Percentiles rank a stretch among this genome's conserved stretches.
Conservation (phyloP, 2,113 vertebrate species). For the Crotalus helleri region DNA sequence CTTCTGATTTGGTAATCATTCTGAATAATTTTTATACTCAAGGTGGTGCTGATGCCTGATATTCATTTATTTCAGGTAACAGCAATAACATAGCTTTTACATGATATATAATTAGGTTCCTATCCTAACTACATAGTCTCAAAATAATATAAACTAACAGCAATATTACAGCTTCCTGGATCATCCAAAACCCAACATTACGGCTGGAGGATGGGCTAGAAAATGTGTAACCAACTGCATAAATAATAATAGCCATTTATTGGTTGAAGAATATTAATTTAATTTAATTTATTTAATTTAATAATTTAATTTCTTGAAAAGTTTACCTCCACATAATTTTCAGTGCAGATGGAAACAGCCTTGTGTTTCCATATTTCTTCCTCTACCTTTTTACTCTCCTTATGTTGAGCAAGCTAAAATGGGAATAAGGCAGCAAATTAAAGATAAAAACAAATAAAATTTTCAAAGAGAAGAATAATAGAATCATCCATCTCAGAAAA, state of each 20-base stretch:
- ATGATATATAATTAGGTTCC: not conserved
- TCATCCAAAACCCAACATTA: not conserved
- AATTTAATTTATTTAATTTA: not conserved
- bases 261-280: not conserved
- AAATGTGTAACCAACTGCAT: not conserved
- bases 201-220: not conserved
- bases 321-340: not conserved
- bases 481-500: not conserved
- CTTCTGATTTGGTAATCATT: not conserved
- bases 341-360: not conserved
- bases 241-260: not conserved
- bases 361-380: not conserved
- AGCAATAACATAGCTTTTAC: not conserved
- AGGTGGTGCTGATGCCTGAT: not conserved
- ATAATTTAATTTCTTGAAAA: not conserved
- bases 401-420: not conserved
- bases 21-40: not conserved
- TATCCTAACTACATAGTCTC: not conserved
- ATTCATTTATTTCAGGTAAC: not conserved
- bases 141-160: not conserved
- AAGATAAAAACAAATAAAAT: not conserved
- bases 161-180: not conserved
- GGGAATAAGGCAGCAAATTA: not conserved
- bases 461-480: not conserved
- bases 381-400: not conserved